Evolutionary conservation across 1,140 invertebrate species (phyloP).

Genomic region (Brachionus manjavacas): DNA sequence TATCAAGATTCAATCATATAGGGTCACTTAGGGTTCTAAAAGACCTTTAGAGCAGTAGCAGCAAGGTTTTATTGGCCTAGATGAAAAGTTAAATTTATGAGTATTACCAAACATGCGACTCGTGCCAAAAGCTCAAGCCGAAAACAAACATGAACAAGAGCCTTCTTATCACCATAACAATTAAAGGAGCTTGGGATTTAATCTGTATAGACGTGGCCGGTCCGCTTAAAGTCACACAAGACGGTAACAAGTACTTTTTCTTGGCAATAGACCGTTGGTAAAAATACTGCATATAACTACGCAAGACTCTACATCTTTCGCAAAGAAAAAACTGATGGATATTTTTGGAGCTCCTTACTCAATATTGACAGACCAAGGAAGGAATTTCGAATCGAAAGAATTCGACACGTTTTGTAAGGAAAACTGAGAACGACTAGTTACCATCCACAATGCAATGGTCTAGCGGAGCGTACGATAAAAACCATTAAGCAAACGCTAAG

Average conservation of each 20-base stretch:
- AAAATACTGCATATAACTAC: slow-evolving; percentile 48
- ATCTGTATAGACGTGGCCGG: slow-evolving; percentile 48
- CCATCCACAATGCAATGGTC: slow-evolving; percentile 49
- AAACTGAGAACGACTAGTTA: slow-evolving; percentile 47
- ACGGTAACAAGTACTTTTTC: slow-evolving; percentile 48
- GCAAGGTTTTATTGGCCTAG: too few species aligned
- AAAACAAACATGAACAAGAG: neutral
- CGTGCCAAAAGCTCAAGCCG: neutral
- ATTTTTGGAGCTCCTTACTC: neutral
- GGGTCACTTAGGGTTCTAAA: too few species aligned
- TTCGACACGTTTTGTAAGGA: neutral
- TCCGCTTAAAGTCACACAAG: slow-evolving; percentile 44
- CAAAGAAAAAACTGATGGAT: neutral
- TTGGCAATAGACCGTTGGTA: slow-evolving; percentile 47
- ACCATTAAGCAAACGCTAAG: slow-evolving; percentile 44
- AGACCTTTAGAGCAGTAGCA: too few species aligned
- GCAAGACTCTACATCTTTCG: slow-evolving; percentile 43
- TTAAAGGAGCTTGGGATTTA: neutral
- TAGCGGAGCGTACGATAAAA: slow-evolving; percentile 48
- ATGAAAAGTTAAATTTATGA: too few species aligned
- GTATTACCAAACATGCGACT: neutral
- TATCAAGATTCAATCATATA: too few species aligned
- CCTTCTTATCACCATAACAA: neutral
- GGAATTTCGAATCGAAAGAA: neutral
- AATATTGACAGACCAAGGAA: neutral